A percentile compares a stretch with the other conserved stretches of the same genome.
Conservation (phyloP, 1,140 invertebrate genomes). For the Plutomurus gul region DNA sequence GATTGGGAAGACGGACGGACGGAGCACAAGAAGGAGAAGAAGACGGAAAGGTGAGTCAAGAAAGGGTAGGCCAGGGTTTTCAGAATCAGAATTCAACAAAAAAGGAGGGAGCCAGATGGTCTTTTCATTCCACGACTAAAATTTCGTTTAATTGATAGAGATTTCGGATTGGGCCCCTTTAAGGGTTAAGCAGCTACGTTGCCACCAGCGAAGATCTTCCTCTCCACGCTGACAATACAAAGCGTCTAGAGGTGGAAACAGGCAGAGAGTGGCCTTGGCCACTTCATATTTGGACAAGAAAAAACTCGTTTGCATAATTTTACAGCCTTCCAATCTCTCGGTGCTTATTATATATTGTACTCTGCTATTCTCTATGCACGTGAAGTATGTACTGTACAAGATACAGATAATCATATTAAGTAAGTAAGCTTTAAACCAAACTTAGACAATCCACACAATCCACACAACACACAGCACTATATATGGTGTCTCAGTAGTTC, state of each 20-base stretch:
- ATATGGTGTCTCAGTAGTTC: no score
- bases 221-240: neutral
- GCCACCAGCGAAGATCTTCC: slow-evolving; percentile 38
- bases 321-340: slow-evolving; percentile 39
- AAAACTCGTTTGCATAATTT: slow-evolving; percentile 52
- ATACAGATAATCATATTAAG: no score
- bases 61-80: slow-evolving; percentile 44
- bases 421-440: no score
- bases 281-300: slow-evolving; percentile 47
- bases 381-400: neutral
- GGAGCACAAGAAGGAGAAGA: neutral
- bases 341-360: no score
- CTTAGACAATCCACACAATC: no score
- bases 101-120: slow-evolving; percentile 40
- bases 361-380: neutral
- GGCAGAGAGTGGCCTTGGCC: slow-evolving; percentile 45
- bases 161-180: slow-evolving; percentile 39
- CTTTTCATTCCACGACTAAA: slow-evolving; percentile 27
- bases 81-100: slow-evolving; percentile 26
- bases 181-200: slow-evolving; percentile 21
- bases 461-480: no score
- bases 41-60: neutral
- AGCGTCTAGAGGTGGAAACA: slow-evolving; percentile 44
- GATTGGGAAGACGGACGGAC: neutral
- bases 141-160: slow-evolving; percentile 48